A percentile compares a stretch with the other conserved stretches of the same genome.
Conservation (phyloP, 2,888 invertebrate genomes). For the Tanypteryx hageni region DNA sequence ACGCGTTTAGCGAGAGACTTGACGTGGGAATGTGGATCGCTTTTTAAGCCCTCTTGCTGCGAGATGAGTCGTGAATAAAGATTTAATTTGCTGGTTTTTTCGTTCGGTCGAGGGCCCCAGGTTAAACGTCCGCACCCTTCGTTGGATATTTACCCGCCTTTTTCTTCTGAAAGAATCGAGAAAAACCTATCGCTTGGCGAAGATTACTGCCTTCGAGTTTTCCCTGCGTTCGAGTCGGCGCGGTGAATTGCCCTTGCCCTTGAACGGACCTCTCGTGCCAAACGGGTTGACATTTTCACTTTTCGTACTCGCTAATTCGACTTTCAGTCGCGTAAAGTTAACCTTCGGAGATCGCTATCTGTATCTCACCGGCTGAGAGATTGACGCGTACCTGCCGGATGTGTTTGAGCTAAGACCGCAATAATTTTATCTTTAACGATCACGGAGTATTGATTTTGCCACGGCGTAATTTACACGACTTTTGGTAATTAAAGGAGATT, state of each 20-base stretch:
- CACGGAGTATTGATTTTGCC: no score
- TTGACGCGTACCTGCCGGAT: background rate
- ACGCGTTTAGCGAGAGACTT: background rate
- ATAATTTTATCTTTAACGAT: no score
- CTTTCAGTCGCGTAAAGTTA: background rate
- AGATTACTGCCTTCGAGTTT: background rate
- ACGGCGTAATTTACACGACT: no score
- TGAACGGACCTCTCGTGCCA: background rate
- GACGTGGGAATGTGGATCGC: background rate
- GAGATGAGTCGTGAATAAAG: no score
- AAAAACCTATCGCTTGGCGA: no score
- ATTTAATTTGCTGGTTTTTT: background rate
- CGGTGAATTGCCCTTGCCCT: conserved; percentile 45
- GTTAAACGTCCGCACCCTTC: background rate
- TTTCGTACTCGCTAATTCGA: conserved; percentile 6
- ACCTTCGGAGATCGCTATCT: background rate
- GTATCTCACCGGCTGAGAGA: background rate
- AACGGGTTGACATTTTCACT: conserved; percentile 42
- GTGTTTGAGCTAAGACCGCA: background rate
- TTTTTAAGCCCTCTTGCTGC: background rate
- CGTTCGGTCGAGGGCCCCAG: background rate
- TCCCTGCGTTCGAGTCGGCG: background rate
- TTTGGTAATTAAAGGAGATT: no score
- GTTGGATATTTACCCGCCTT: background rate
- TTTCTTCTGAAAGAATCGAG: background rate